A percentile compares a stretch with the other conserved stretches of the same genome.
These are phyloP conservation scores for Meteorus sp. DNA, from an alignment of 1,140 invertebrate genomes.

Conservation along the genomic window DNA sequence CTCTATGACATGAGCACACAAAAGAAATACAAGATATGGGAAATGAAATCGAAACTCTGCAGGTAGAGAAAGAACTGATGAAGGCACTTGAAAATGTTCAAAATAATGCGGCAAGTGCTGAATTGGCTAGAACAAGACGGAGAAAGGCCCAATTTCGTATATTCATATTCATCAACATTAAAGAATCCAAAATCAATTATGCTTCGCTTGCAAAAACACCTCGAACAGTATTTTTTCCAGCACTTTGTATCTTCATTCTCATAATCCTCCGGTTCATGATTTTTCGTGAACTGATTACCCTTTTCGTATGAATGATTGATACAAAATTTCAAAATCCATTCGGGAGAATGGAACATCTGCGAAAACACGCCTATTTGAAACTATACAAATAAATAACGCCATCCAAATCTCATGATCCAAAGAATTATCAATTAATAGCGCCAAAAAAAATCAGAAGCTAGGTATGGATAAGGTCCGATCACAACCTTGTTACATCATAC, in stretches of 20 bases:
- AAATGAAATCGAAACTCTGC: slow-evolving; percentile 69
- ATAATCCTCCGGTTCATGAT: not conserved
- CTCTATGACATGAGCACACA: too few species aligned
- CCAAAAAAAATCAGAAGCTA: too few species aligned
- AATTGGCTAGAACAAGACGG: slow-evolving; percentile 70
- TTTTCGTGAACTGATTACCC: not conserved
- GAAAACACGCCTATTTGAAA: too few species aligned
- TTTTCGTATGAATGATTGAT: too few species aligned
- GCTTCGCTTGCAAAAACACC: slow-evolving; percentile 1
- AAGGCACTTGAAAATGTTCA: slow-evolving; percentile 65
- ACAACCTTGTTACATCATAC: too few species aligned
- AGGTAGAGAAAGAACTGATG: slow-evolving; percentile 74
- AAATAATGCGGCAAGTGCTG: slow-evolving; percentile 52
- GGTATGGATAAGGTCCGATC: too few species aligned
- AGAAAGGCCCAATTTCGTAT: slow-evolving; percentile 67
- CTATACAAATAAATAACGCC: too few species aligned
- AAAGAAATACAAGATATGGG: slow-evolving; percentile 69
- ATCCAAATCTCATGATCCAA: too few species aligned
- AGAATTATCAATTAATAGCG: too few species aligned
- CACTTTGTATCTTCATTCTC: not conserved
- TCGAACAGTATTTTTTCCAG: not conserved
- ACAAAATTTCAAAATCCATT: too few species aligned
- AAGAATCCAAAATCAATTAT: not conserved
- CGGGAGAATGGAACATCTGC: too few species aligned
- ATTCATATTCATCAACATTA: slow-evolving; percentile 20